phyloP scores from a whole-genome alignment of 92 coral and sea anemone species.

The Umimayanthus chanpuru region DNA sequence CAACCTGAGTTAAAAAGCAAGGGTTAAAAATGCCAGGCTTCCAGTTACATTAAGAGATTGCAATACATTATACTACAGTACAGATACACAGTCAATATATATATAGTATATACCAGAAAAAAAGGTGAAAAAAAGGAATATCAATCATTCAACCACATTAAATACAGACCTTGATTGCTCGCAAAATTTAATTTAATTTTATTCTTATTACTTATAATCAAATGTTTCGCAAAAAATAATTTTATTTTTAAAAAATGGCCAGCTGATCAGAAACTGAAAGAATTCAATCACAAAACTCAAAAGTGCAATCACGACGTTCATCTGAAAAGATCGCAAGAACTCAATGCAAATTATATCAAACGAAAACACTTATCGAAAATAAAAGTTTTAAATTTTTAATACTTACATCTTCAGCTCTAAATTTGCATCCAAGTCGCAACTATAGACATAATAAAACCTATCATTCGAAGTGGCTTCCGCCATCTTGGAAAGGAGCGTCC shows the following conservation, averaged over 20 bases:
- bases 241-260: not conserved
- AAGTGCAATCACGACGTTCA: not conserved
- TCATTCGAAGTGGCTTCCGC: slow-evolving; percentile 56
- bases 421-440: slow-evolving; percentile 94
- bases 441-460: slow-evolving; percentile 89
- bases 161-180: not conserved
- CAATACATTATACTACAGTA: too few relatives aligned
- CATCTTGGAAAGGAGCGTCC: slow-evolving; percentile 29
- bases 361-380: not conserved
- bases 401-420: slow-evolving; percentile 97
- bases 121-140: too few relatives aligned
- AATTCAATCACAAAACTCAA: not conserved
- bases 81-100: too few relatives aligned
- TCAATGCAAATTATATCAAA: not conserved
- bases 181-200: not conserved
- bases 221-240: too few relatives aligned
- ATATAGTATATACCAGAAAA: too few relatives aligned
- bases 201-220: too few relatives aligned
- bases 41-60: too few relatives aligned
- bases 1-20: too few relatives aligned
- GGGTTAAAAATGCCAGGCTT: too few relatives aligned
- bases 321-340: not conserved
- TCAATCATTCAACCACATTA: too few relatives aligned
- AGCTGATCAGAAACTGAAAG: not conserved
- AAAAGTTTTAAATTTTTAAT: not conserved